Percentiles rank a stretch among this genome's conserved stretches.
Conservation (phyloP, 2,888 invertebrate species). For the Crioceris asparagi region DNA sequence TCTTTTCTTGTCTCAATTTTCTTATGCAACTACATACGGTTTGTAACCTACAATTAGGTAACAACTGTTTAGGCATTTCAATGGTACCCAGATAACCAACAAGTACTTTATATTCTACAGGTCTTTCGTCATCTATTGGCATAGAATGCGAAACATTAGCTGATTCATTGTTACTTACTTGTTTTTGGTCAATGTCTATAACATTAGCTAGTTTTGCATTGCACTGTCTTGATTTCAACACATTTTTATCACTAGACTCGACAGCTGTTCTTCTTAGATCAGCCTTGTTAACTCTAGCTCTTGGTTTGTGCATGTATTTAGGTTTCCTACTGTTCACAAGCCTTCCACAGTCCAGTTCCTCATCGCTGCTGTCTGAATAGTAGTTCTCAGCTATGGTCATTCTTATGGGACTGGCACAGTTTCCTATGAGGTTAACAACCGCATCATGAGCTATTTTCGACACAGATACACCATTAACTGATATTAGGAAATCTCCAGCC, state of each 20-base stretch:
- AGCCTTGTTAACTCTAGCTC: slow-evolving; percentile 21
- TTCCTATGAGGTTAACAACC: slow-evolving; percentile 83
- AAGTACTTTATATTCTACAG: slow-evolving; percentile 70
- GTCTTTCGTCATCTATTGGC: slow-evolving; percentile 36
- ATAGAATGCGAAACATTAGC: slow-evolving; percentile 19
- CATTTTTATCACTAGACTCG: slow-evolving; percentile 18
- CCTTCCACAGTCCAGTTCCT: slow-evolving; percentile 49
- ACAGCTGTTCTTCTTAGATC: slow-evolving; percentile 15
- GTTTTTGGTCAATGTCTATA: too few species aligned
- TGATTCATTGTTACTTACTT: background rate
- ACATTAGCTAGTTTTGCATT: slow-evolving; percentile 13
- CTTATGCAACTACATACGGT: slow-evolving; percentile 81
- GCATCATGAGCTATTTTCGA: slow-evolving; percentile 89
- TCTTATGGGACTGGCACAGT: slow-evolving; percentile 69
- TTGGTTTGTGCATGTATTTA: slow-evolving; percentile 47
- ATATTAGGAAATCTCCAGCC: slow-evolving; percentile 85
- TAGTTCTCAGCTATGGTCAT: slow-evolving; percentile 82
- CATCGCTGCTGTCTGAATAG: slow-evolving; percentile 77
- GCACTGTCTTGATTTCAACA: slow-evolving; percentile 16
- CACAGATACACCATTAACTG: slow-evolving; percentile 85
- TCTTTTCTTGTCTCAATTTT: slow-evolving; percentile 78
- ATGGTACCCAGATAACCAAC: slow-evolving; percentile 94
- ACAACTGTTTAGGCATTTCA: slow-evolving; percentile 81
- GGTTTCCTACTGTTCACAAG: slow-evolving; percentile 47
- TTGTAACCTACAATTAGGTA: slow-evolving; percentile 62